Percentiles rank a stretch among this genome's conserved stretches.
These are phyloP conservation scores for Apis mellifera DNA, from an alignment of 1,140 invertebrate species.

Conservation along the genomic window Amel_HAv3.1 CM009940.2:9137501-9138000, in stretches of 20 bases:
- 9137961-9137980: not conserved
- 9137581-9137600: not conserved
- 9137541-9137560: slow-evolving; percentile 26
- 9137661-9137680: not conserved
- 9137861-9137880: slow-evolving; percentile 59
- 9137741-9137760: not conserved
- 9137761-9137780: not conserved
- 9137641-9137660: not conserved
- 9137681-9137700: no score
- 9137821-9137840: slow-evolving; percentile 31
- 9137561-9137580: not conserved
- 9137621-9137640: slow-evolving; percentile 11
- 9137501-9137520: no score
- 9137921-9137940: slow-evolving; percentile 57
- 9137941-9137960: slow-evolving; percentile 9
- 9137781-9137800: slow-evolving; percentile 37
- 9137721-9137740: not conserved
- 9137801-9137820: no score
- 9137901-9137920: slow-evolving; percentile 52
- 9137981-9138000: slow-evolving; percentile 31
- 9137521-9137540: slow-evolving; percentile 22
- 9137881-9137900: slow-evolving; percentile 62
- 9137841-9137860: slow-evolving; percentile 58
- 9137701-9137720: not conserved
- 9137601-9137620: not conserved